phyloP scores from a whole-genome alignment of 2,797 vertebrate genomes.

The Aldrovandia affinis region DNA sequence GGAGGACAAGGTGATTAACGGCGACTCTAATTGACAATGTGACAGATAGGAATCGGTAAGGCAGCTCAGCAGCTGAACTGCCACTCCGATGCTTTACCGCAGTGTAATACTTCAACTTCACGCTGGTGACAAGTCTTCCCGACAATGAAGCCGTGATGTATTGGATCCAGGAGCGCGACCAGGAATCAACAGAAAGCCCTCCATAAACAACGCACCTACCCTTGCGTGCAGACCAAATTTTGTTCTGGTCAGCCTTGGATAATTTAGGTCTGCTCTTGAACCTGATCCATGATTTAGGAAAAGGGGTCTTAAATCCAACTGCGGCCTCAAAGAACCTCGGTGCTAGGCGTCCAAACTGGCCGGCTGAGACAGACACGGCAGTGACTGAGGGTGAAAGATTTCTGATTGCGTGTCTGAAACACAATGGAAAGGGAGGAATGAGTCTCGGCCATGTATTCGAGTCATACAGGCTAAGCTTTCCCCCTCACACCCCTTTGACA shows the following conservation, averaged over 20 bases:
- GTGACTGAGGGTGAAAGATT: not conserved
- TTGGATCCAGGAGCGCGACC: not conserved
- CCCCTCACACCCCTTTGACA: not conserved
- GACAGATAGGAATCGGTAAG: constrained; percentile 29
- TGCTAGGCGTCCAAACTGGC: not conserved
- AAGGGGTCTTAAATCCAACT: constrained; percentile 22
- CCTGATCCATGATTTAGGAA: constrained; percentile 37
- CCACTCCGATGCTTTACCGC: constrained; percentile 15
- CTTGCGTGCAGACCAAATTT: constrained; percentile 7
- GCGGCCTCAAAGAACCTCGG: not conserved
- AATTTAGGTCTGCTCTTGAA: constrained; percentile 34
- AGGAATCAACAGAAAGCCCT: not conserved
- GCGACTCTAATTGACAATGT: constrained; percentile 16
- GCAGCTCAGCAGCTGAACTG: constrained; percentile 31
- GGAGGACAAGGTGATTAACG: constrained; percentile 31
- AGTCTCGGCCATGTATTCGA: too few relatives aligned
- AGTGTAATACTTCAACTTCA: constrained; percentile 26
- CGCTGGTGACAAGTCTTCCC: constrained; percentile 2
- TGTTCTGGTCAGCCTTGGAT: constrained; percentile 32
- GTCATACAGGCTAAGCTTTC: not conserved
- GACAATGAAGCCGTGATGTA: constrained; percentile 2
- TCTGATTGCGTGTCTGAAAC: not conserved
- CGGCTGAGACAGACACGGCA: not conserved
- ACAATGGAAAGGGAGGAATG: not conserved
- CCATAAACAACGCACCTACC: constrained; percentile 39